phyloP scores from a whole-genome alignment of 1,140 invertebrate species.

The Gonatopus flavifemur region DNA sequence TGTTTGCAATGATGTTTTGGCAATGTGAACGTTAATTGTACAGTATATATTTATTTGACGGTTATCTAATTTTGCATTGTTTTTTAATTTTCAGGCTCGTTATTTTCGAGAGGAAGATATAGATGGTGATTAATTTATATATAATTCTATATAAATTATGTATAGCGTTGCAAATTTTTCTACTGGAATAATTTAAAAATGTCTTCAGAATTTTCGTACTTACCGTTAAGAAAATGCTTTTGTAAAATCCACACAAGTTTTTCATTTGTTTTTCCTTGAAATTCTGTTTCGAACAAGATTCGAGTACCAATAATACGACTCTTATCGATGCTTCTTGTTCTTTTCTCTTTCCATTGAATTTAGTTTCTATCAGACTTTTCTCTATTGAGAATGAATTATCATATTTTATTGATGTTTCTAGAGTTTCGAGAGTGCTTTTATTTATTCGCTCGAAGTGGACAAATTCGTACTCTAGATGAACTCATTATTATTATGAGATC shows the following conservation, averaged over 20 bases:
- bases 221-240: neutral
- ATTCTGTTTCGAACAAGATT: neutral
- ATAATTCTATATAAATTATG: neutral
- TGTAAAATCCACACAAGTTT: neutral
- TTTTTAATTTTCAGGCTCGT: slow-evolving; percentile 72
- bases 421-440: slow-evolving; percentile 95
- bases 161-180: neutral
- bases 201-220: neutral
- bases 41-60: too few relatives aligned
- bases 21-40: too few relatives aligned
- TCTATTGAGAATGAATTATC: slow-evolving; percentile 1
- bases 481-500: slow-evolving; percentile 92
- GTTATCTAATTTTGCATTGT: too few relatives aligned
- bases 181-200: too few relatives aligned
- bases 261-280: too few relatives aligned
- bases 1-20: too few relatives aligned
- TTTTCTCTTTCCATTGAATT: neutral
- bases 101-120: slow-evolving; percentile 84
- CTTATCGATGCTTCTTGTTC: neutral
- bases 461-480: slow-evolving; percentile 86
- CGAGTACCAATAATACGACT: slow-evolving; percentile 1
- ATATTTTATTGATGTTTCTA: slow-evolving; percentile 57
- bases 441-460: slow-evolving; percentile 83
- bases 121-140: slow-evolving; percentile 64
- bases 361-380: neutral